These are phyloP conservation scores for Eurystomus gularis DNA, from an alignment of 2,113 vertebrate species.

Conservation along the genomic window DNA sequence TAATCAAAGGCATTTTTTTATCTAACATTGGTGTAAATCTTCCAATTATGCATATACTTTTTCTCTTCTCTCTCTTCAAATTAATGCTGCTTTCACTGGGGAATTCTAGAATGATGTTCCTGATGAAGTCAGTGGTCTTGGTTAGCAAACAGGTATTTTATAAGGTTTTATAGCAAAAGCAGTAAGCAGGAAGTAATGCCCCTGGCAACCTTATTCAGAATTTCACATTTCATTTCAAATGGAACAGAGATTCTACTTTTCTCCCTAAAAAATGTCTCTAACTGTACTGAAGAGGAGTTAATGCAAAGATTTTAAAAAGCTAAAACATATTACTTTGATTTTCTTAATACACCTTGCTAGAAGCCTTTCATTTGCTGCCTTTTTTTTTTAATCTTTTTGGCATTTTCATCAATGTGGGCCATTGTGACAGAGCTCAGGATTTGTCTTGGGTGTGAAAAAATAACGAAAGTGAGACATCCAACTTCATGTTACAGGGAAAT, in stretches of 20 bases:
- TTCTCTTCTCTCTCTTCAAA: not conserved
- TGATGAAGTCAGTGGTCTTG: not conserved
- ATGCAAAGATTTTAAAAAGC: not conserved
- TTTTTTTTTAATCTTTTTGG: not conserved
- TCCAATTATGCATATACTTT: not conserved
- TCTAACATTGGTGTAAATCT: slow-evolving; percentile 57
- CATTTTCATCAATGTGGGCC: slow-evolving; percentile 23
- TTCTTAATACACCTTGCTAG: not conserved
- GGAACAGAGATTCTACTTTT: not conserved
- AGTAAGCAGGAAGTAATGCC: not conserved
- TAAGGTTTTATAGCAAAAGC: not conserved
- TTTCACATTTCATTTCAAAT: not conserved
- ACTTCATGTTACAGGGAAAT: slow-evolving; percentile 66
- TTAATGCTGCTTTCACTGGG: not conserved
- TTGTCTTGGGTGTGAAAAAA: slow-evolving; percentile 72
- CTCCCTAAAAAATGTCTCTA: not conserved
- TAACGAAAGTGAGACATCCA: slow-evolving; percentile 62
- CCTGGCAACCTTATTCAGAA: not conserved
- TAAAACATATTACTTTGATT: not conserved
- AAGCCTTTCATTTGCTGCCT: not conserved
- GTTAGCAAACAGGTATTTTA: not conserved
- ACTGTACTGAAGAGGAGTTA: not conserved
- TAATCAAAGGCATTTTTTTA: slow-evolving; percentile 40
- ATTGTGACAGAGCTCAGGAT: slow-evolving; percentile 69
- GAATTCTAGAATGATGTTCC: not conserved